These are phyloP conservation scores for Synaphobranchus kaupii DNA, from an alignment of 2,797 vertebrate genomes.

Conservation along the genomic window DNA sequence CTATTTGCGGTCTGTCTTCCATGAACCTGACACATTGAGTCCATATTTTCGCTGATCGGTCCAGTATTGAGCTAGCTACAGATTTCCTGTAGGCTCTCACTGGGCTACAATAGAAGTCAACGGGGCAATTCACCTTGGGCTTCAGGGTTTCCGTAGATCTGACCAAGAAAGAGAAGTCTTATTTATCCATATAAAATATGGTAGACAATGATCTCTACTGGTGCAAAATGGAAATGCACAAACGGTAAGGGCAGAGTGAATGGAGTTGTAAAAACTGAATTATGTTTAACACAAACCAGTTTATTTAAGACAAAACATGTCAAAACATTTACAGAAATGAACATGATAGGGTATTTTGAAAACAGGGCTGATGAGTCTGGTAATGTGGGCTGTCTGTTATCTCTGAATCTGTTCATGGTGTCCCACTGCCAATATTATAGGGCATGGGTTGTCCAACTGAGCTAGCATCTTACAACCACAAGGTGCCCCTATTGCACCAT, in stretches of 20 bases:
- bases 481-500: conserved; percentile 57
- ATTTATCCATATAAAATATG: not conserved
- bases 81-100: no score
- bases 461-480: conserved; percentile 52
- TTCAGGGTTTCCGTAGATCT: no score
- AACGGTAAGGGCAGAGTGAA: not conserved
- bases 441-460: not conserved
- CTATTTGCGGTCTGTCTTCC: no score
- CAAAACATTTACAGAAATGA: not conserved
- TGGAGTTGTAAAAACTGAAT: not conserved
- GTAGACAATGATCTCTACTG: conserved; percentile 20
- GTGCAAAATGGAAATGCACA: not conserved
- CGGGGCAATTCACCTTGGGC: no score
- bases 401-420: not conserved
- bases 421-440: not conserved
- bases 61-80: no score
- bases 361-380: not conserved
- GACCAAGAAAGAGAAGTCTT: not conserved
- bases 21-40: no score
- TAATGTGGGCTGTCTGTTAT: not conserved
- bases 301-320: not conserved
- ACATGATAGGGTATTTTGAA: not conserved
- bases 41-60: no score
- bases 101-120: no score
- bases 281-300: not conserved